Conservation (phyloP, 2,797 vertebrate species). For the Alosa sapidissima region DNA sequence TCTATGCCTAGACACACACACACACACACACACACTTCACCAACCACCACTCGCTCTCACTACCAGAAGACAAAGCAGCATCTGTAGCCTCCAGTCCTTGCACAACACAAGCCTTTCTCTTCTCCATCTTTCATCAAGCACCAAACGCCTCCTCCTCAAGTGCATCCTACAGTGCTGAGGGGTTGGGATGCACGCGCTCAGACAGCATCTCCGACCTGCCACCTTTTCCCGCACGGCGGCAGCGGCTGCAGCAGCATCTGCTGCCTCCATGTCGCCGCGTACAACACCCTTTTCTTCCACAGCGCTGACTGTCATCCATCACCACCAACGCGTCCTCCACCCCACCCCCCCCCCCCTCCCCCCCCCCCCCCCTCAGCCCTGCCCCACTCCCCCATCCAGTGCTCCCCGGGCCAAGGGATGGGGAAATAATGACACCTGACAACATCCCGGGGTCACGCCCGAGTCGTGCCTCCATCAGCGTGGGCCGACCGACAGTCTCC, state of each 20-base stretch:
- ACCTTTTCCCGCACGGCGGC: neutral
- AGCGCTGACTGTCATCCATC: conserved; percentile 45
- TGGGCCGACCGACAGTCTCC: neutral
- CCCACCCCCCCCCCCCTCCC: neutral
- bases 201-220: neutral
- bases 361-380: neutral
- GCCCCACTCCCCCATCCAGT: neutral
- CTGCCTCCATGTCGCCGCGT: neutral
- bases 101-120: neutral
- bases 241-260: conserved; percentile 9
- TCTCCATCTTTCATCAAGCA: neutral
- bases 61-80: neutral
- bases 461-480: conserved; percentile 38
- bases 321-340: conserved; percentile 38
- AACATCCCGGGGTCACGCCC: conserved; percentile 44
- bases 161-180: neutral
- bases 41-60: conserved; percentile 8
- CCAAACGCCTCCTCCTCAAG: conserved; percentile 7
- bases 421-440: conserved; percentile 50
- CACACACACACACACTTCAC: neutral
- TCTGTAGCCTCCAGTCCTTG: conserved; percentile 1
- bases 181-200: neutral
- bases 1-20: neutral
- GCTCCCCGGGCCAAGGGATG: conserved; percentile 42
- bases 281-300: conserved; percentile 30